Evolutionary conservation across 2,888 invertebrate species (phyloP), one percentile per base, ranked within the genome.

Genomic region (Cryptophagus acutangulus): DNA sequence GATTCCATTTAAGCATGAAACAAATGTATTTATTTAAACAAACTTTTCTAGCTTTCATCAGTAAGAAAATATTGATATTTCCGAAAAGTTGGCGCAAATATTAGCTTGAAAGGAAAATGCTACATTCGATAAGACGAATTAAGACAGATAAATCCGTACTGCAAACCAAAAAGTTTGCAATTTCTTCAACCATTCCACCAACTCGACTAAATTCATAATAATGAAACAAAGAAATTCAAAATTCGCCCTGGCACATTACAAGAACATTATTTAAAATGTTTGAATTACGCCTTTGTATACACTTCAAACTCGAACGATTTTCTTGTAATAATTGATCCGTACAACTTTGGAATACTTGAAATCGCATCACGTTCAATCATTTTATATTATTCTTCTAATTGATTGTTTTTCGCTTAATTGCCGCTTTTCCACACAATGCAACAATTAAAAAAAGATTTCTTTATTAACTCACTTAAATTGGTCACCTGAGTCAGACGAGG

Each of bases 231-330:
- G 26, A 26, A 26, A 12, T 26, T 12, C 3, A 4, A 26, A 26
- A 26, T 26, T n/a, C 12, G 3, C 9, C 5, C 20, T 6, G 20
- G 20, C 20, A 20, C 9, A 20, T 5, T 31, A 15, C 4, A n/a
- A n/a, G 31, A 31, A 31, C 13, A 31, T 31, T 31, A 31, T 31
- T 31, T 31, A 31, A 31, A 31, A 31, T 31, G 31, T 31, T 31
- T 31, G 12, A 31, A 31, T 13, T 31, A 31, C 31, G 31, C 31
- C 16, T 31, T 31, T 15, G n/a, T 31, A 8, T 8, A 10, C 15
- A 15, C 36, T 16, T 31, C 16, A 31, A 31, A 15, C 31, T 31
- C 12, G 31, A 31, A 31, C 16, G 31, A 31, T 31, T 31, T 31
- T 16, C 9, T 31, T 20, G 24, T 20, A n/a, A 16, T 31, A 31